phyloP scores from a whole-genome alignment of 2,797 vertebrate genomes.

The Helostoma temminkii region DNA sequence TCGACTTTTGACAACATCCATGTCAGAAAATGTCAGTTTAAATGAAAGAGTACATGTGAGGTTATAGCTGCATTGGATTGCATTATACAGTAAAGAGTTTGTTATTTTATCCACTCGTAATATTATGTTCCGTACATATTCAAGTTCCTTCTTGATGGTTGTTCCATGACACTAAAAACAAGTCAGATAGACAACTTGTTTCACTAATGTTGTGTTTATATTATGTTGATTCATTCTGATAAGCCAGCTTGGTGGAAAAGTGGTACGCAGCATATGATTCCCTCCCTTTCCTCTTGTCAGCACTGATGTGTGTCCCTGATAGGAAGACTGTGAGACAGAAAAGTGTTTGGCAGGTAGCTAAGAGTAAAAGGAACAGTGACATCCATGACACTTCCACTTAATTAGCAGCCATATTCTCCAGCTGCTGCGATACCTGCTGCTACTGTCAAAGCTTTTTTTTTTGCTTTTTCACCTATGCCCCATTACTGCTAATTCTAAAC shows the following conservation, averaged over 20 bases:
- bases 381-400: conserved; percentile 51
- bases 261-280: conserved; percentile 20
- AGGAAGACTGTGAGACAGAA: conserved; percentile 44
- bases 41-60: background rate
- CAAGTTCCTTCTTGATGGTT: background rate
- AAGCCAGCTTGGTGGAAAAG: conserved; percentile 6
- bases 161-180: background rate
- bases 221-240: background rate
- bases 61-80: background rate
- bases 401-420: conserved; percentile 52
- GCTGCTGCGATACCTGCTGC: conserved; percentile 31
- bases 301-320: conserved; percentile 21
- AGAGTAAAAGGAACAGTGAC: conserved; percentile 44
- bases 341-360: conserved; percentile 39
- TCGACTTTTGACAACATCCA: too few relatives aligned
- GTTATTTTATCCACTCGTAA: background rate
- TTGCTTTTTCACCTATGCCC: background rate
- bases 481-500: conserved; percentile 20
- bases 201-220: conserved; percentile 2
- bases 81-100: background rate
- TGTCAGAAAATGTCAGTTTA: background rate
- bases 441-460: conserved; percentile 31
- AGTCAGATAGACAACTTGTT: background rate
- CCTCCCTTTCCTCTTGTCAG: conserved; percentile 11
- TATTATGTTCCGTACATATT: background rate